Conservation (phyloP, 2,113 vertebrate species). For the Heteronetta atricapilla region DNA sequence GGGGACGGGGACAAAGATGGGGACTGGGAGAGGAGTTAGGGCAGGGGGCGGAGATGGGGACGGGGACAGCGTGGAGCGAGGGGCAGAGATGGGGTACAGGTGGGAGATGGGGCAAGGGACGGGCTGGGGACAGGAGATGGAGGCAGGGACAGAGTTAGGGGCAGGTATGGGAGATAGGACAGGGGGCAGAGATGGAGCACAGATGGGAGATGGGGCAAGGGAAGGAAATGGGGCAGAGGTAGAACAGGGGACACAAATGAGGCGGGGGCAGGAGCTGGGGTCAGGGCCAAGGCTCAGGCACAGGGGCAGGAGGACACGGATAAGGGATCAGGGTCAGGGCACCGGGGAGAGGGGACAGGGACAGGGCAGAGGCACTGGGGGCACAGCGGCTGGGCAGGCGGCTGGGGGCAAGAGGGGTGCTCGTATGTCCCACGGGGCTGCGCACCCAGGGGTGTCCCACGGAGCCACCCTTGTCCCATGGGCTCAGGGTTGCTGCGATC, state of each 20-base stretch:
- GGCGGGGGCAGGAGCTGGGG: neutral
- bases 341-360: neutral
- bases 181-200: too few species aligned
- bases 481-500: neutral
- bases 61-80: neutral
- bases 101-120: too few species aligned
- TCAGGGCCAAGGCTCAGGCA: neutral
- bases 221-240: neutral
- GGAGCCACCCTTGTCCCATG: neutral
- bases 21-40: too few species aligned
- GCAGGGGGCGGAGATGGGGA: neutral
- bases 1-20: neutral
- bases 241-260: neutral
- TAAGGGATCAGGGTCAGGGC: neutral
- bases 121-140: neutral
- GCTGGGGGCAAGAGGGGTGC: neutral
- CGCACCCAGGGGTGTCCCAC: fast-evolving
- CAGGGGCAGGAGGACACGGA: too few species aligned
- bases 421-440: too few species aligned
- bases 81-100: neutral
- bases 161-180: too few species aligned
- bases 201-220: neutral
- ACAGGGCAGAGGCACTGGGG: neutral
- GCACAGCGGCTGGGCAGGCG: neutral
- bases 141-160: neutral